A percentile compares a stretch with the other conserved stretches of the same genome.
Evolutionary conservation across 2,888 invertebrate species (phyloP).

Genomic region (Stenodema calcarata): DNA sequence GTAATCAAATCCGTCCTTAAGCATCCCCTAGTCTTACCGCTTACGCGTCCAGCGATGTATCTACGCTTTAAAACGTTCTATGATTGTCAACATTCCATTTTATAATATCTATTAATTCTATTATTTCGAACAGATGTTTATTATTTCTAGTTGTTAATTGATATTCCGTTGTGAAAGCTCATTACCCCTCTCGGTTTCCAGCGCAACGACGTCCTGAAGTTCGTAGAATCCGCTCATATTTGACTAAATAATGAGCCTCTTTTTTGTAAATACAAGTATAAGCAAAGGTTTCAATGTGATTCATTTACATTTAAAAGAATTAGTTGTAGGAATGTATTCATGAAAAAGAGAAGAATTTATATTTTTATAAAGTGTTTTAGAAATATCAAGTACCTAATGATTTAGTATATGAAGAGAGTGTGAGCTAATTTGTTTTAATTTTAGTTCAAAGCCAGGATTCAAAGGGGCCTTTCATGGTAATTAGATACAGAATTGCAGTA

Average conservation of each 20-base stretch:
- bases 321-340: neutral
- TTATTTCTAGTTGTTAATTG: neutral
- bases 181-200: neutral
- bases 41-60: neutral
- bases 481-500: no score
- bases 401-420: neutral
- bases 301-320: neutral
- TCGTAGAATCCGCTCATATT: neutral
- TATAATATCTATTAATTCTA: neutral
- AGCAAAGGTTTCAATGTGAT: neutral
- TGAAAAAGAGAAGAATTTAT: neutral
- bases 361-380: neutral
- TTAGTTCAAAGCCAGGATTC: neutral
- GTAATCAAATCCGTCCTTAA: neutral
- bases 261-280: neutral
- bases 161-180: neutral
- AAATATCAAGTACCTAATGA: neutral
- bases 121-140: neutral
- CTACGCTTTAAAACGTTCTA: neutral
- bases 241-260: neutral
- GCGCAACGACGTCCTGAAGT: neutral
- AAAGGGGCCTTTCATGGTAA: no score
- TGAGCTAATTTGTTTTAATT: neutral
- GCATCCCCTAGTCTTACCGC: neutral
- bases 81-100: neutral